Evolutionary conservation across 2,113 vertebrate species (phyloP), one percentile per base, ranked within the genome.

Genomic region (Periophthalmus modestus): DNA sequence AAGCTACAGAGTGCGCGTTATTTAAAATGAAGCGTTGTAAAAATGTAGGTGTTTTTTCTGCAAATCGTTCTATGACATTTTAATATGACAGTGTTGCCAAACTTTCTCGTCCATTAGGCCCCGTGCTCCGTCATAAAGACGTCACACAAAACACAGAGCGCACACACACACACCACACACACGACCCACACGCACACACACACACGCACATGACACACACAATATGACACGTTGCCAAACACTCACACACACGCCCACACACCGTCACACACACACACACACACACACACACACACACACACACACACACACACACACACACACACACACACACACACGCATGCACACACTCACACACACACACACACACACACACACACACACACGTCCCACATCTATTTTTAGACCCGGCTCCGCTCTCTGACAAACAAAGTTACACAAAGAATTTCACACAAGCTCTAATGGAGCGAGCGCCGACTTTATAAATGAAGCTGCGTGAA

Each of bases 381-480:
- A 73, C 65, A 75, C 66, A 46, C 67, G 66, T 52, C 59, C 59
- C 10, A 52, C 16, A 36, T 81, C 81, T 80, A 82, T 75, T 77
- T 86, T 80, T 69, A 86, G 78, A 34, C 15, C 78, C 70, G 70
- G 68, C 69, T 85, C 46, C 69, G 66, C 10, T 9, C 15, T 66
- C 75, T 73, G 77, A 66, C 84, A 79, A 87, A 86, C 34, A 69
- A 34, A 81, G 70, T 74, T 80, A 82, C 61, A 82, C 70, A 84
- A 89, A 80, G 70, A 81, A 81, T 75, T 78, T 72, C 87, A 82
- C 88, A 85, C 79, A 72, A 50, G 68, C 71, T 14, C 72, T 84
- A 82, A 81, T 78, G 79, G 79, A 87, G 12, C 23, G 12, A 79
- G 78, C 69, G 62, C 68, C 34, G 73, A 72, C 19, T 71, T 79